Evolutionary conservation across 2,113 vertebrate genomes (phyloP), one percentile per base, ranked within the genome.

Genomic region (Scytalopus superciliaris): DNA sequence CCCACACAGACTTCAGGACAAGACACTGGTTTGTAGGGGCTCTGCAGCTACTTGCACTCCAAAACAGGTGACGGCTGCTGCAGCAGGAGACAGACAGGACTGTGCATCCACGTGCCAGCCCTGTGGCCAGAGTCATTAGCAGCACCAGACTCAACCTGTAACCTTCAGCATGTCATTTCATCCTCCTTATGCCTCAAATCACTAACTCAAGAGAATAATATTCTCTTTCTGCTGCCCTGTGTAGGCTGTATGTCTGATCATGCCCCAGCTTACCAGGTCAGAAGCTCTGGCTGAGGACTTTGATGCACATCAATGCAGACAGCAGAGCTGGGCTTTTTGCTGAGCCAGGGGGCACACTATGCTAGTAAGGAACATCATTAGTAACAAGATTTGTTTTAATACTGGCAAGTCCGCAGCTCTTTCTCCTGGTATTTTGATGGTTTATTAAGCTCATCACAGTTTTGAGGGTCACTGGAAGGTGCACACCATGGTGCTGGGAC

Each of bases 41-140:
- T 84, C 23, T 33, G 40, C 14, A 9, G 55, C 22, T 19, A 1
- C 63, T 18, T 5, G 70, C 73, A 37, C 35, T 39, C 37, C 80
- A 35, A 39, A 69, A 21, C 0, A 5, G 10, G 3, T n/a, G 42
- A 40, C 0, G 0, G 2, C 45, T 19, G 14, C 62, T 18, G 11
- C 5, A 8, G 62, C 44, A 55, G 50, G 59, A 42, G 30, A 79
- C 39, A 63, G 59, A 7, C 10, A 8, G 47, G 57, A 49, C 5
- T 2, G 67, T 0, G 0, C 0, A 2, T 27, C 50, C 47, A 12
- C 0, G 0, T 33, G 27, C 37, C 80, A 35, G 33, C 33, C 39
- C 33, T 40, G 35, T 7, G 19, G 39, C 30, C 10, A 28, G 67
- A 47, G 62, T 9, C 63, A 22, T 47, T 10, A 53, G 73, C 47